Base-by-base conservation (phyloP, 2,797 vertebrate genomes). In the Cyclura pinguis region DNA sequence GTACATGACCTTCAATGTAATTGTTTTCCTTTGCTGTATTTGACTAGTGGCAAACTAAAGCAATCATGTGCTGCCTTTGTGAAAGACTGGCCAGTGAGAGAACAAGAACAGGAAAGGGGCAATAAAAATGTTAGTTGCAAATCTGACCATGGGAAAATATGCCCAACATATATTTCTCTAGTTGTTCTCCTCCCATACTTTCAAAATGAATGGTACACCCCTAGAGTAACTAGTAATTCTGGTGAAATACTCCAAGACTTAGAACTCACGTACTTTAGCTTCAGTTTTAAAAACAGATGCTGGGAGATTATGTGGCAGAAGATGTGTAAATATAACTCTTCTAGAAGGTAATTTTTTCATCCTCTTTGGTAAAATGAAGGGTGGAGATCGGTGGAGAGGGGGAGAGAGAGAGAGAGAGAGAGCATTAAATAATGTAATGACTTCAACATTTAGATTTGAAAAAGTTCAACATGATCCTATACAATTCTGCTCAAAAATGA, bases 251-350 rank as follows among this genome's bases (percentile, higher is more conserved):
- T 93, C 85, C 18, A 22, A 38, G 42, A 86, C 0, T 52, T 55
- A 78, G 82, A 94, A 88, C 86, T 4, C 22, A 91, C 93, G 89
- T 67, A 95, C 95, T 87, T 95, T 96, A 57, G 42, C 82, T 83
- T 95, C 94, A 6, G 13, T 93, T 88, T 85, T 47, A 50, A 96
- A 93, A 84, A 96, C 0, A 55, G 94, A 96, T 0, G 1, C 59
- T 16, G 95, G 94, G 72, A 96, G 92, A 35, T 93, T 90, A 73
- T 93, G 90, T 86, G 95, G 96, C 77, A 1, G 2, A 0, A 95
- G 92, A 91, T 93, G 80, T 57, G 92, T 93, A 57, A 6, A 1
- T 0, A 94, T 92, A 35, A 94, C 1, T 91, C 95, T 95, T 76
- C 18, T 91, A 87, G 90, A 94, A 59, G 93, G 86, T 55, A 86